These are phyloP conservation scores for Imbricaverruca yamaguchii DNA, from an alignment of 2,888 invertebrate genomes.

Conservation along the genomic window DNA sequence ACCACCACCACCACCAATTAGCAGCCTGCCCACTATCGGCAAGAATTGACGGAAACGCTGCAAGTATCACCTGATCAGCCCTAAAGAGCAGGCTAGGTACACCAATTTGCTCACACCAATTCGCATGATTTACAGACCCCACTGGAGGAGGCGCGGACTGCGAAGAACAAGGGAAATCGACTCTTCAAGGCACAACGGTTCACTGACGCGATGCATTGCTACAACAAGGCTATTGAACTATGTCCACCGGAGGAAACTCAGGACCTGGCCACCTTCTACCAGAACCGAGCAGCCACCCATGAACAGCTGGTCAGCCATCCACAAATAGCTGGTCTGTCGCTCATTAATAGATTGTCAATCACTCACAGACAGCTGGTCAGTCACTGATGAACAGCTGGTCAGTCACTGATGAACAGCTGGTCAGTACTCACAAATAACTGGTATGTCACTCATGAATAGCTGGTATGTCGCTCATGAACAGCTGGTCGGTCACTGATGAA, in stretches of 20 bases:
- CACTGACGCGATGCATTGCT: constrained; percentile 45
- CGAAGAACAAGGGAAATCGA: constrained; percentile 45
- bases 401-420: neutral
- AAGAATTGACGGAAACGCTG: too few relatives aligned
- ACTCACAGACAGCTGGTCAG: neutral
- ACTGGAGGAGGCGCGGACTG: constrained; percentile 59
- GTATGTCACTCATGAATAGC: neutral
- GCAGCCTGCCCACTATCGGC: too few relatives aligned
- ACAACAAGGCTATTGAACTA: constrained; percentile 44
- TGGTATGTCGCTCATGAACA: neutral
- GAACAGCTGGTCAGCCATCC: constrained; percentile 61
- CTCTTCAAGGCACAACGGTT: constrained; percentile 45
- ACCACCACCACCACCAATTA: too few relatives aligned
- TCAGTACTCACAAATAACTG: too few relatives aligned
- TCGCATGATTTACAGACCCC: constrained; percentile 46
- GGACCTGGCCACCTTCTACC: constrained; percentile 84
- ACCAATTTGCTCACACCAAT: too few relatives aligned
- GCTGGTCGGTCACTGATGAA: neutral
- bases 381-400: neutral
- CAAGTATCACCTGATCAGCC: too few relatives aligned
- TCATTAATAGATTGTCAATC: neutral
- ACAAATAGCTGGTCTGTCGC: too few relatives aligned
- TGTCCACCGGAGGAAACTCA: constrained; percentile 52
- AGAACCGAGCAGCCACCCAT: constrained; percentile 91
- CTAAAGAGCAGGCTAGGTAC: too few relatives aligned